A percentile compares a stretch with the other conserved stretches of the same genome.
phyloP scores from a whole-genome alignment of 2,888 invertebrate genomes.

The Nysson spinosus region DNA sequence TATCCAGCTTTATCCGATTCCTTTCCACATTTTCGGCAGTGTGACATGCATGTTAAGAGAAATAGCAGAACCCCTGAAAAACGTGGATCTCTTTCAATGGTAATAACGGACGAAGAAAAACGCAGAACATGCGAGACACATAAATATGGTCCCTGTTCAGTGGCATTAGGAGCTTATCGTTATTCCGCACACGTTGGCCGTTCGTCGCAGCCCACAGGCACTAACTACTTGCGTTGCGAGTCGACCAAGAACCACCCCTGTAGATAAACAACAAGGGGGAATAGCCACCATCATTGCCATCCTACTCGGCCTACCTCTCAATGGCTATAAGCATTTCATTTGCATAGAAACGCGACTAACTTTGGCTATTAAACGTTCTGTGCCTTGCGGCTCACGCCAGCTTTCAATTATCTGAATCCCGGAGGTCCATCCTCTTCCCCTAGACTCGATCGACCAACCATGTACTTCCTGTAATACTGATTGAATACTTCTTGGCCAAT shows the following conservation, averaged over 20 bases:
- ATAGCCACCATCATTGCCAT: conserved; percentile 46
- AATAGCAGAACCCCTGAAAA: conserved; percentile 7
- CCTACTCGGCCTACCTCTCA: conserved; percentile 52
- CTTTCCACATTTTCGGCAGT: conserved; percentile 31
- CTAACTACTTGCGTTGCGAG: conserved; percentile 72
- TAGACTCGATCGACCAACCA: conserved; percentile 25
- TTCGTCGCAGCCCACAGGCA: conserved; percentile 69
- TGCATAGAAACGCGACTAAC: conserved; percentile 74
- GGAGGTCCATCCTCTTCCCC: conserved; percentile 32
- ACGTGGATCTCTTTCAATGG: conserved; percentile 46
- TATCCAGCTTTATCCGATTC: conserved; percentile 40
- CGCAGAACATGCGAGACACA: conserved; percentile 66
- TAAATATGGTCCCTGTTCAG: conserved; percentile 66
- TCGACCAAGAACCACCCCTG: conserved; percentile 62
- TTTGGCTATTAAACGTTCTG: conserved; percentile 70
- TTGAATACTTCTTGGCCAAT: conserved; percentile 8
- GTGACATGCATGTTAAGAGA: conserved; percentile 33
- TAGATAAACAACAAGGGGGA: conserved; percentile 69
- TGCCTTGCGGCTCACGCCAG: conserved; percentile 59
- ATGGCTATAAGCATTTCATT: conserved; percentile 71
- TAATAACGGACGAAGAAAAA: conserved; percentile 61
- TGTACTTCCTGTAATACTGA: conserved; percentile 18
- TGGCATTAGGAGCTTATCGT: conserved; percentile 72
- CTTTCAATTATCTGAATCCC: conserved; percentile 68
- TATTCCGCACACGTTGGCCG: conserved; percentile 74